phyloP scores from a whole-genome alignment of 2,797 vertebrate genomes.

The Eulemur rubriventer region DNA sequence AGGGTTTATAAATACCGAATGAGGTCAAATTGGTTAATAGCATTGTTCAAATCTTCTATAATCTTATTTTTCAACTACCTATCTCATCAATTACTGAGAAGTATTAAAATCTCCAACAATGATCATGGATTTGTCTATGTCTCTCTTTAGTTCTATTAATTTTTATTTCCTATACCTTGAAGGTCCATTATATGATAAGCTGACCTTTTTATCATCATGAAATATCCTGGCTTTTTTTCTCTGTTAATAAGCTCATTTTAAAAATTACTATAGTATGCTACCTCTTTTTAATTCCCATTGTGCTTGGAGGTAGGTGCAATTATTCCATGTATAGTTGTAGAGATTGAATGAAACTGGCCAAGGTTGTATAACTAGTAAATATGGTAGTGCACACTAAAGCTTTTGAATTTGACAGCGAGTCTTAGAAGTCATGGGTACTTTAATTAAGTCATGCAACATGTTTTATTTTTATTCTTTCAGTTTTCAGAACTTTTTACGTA shows the following conservation, averaged over 20 bases:
- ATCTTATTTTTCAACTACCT: neutral
- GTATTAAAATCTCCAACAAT: neutral
- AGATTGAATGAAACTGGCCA: neutral
- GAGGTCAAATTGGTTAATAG: neutral
- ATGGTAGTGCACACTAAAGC: neutral
- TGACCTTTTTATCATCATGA: neutral
- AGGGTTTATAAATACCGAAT: neutral
- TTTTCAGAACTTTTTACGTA: constrained; percentile 12
- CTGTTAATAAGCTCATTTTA: constrained; percentile 13
- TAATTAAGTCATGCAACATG: neutral
- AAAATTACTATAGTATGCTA: neutral
- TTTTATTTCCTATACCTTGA: neutral
- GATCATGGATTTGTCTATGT: neutral
- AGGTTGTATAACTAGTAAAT: neutral
- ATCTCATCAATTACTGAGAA: neutral
- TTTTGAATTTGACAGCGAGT: neutral
- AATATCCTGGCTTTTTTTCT: neutral
- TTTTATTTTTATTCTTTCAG: neutral
- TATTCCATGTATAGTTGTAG: neutral
- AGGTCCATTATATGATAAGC: neutral
- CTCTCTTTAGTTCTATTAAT: neutral
- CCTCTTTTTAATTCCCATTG: neutral
- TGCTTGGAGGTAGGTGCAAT: neutral
- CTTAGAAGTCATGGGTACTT: neutral
- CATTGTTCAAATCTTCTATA: neutral